Evolutionary conservation across 2,113 vertebrate species (phyloP).

Genomic region (Pterocles orientalis): DNA sequence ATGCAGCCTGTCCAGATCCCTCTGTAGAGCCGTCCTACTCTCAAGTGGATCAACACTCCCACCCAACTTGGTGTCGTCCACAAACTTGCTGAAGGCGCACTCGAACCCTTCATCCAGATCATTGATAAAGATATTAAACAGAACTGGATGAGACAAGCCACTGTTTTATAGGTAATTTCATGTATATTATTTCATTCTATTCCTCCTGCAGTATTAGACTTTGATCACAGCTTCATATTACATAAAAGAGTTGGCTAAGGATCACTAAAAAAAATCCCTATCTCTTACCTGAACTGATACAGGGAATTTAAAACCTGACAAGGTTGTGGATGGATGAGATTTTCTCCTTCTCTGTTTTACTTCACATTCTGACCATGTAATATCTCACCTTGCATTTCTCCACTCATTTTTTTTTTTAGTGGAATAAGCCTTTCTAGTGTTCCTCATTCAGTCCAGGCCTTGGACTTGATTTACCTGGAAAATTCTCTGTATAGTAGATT

Average conservation of each 20-base stretch:
- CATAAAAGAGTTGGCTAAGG: not conserved
- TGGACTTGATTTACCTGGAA: not conserved
- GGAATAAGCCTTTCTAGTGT: not conserved
- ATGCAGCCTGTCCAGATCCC: no score
- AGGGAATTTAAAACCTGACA: not conserved
- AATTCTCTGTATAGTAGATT: not conserved
- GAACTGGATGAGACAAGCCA: not conserved
- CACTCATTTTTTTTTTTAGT: fast-evolving
- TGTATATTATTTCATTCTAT: not conserved
- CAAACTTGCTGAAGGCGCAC: not conserved
- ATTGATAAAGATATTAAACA: not conserved
- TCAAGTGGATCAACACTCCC: no score
- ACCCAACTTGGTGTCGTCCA: not conserved
- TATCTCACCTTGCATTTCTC: not conserved
- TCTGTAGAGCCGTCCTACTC: no score
- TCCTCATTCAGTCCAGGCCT: not conserved
- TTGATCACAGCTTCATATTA: not conserved
- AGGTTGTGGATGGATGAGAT: not conserved
- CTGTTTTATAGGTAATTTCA: not conserved
- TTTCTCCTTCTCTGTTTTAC: not conserved
- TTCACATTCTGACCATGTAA: not conserved
- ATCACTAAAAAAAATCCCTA: not conserved
- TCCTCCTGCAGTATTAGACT: not conserved
- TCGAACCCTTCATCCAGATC: not conserved
- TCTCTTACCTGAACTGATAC: not conserved